Conservation (phyloP, 2,888 invertebrate genomes). For the Pandemis cinnamomeana region DNA sequence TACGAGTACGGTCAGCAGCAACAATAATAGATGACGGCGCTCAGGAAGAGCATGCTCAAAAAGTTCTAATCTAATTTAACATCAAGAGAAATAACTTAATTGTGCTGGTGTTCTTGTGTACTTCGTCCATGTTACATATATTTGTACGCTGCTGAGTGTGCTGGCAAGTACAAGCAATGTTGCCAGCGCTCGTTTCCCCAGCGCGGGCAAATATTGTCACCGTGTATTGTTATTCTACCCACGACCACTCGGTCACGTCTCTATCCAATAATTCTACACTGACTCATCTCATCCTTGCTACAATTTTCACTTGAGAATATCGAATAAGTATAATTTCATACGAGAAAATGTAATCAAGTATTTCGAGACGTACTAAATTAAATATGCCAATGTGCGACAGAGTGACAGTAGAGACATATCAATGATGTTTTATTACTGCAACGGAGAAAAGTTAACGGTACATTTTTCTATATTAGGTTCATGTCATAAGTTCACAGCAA, state of each 20-base stretch:
- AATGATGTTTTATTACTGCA: not conserved
- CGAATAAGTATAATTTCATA: conserved; percentile 37
- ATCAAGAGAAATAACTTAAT: not conserved
- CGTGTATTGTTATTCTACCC: conserved; percentile 69
- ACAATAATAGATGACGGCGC: not conserved
- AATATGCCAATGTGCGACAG: not conserved
- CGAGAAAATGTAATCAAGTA: conserved; percentile 19
- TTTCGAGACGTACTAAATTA: not conserved
- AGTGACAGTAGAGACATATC: not conserved
- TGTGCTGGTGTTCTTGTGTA: not conserved
- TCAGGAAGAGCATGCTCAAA: not conserved
- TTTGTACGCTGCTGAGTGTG: not conserved
- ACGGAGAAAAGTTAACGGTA: not conserved
- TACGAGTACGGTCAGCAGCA: too few relatives aligned
- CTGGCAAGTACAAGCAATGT: not conserved
- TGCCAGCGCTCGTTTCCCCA: conserved; percentile 12
- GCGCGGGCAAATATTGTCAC: conserved; percentile 63
- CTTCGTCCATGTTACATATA: not conserved
- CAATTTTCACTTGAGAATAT: conserved; percentile 66
- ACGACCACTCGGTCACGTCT: conserved; percentile 72
- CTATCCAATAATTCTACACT: conserved; percentile 75
- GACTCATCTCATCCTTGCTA: conserved; percentile 71
- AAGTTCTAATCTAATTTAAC: not conserved
- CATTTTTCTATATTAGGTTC: too few relatives aligned
- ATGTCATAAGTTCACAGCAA: not conserved